phyloP scores from a whole-genome alignment of 2,113 vertebrate genomes.

The Laticauda laticaudata region DNA sequence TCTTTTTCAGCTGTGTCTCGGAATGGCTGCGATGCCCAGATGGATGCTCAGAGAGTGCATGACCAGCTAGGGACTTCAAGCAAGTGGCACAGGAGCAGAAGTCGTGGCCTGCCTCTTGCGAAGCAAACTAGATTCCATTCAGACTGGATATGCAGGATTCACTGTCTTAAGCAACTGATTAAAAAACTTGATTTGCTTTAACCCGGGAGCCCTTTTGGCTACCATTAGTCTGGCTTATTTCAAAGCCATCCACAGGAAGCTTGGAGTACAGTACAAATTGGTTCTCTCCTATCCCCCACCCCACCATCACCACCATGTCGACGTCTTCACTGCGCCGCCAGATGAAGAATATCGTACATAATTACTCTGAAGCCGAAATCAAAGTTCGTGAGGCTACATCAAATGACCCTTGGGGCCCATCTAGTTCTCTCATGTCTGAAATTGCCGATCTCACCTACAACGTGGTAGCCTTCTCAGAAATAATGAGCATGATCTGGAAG shows the following conservation, averaged over 20 bases:
- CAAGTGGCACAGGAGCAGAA: neutral
- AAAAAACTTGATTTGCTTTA: neutral
- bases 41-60: neutral
- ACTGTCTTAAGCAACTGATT: neutral
- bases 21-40: neutral
- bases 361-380: conserved; percentile 94
- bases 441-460: conserved; percentile 93
- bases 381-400: conserved; percentile 97
- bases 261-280: neutral
- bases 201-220: neutral
- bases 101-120: neutral
- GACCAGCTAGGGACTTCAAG: neutral
- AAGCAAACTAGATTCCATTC: neutral
- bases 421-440: conserved; percentile 90
- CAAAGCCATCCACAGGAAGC: neutral
- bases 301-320: conserved; percentile 75
- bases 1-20: neutral
- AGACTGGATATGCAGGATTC: neutral
- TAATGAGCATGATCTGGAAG: conserved; percentile 98
- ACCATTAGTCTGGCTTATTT: too few species aligned
- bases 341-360: conserved; percentile 96
- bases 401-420: conserved; percentile 94
- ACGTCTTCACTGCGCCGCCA: conserved; percentile 92
- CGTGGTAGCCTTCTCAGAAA: conserved; percentile 87
- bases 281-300: neutral